Conservation (phyloP, 2,888 invertebrate species). For the Nebria salina region DNA sequence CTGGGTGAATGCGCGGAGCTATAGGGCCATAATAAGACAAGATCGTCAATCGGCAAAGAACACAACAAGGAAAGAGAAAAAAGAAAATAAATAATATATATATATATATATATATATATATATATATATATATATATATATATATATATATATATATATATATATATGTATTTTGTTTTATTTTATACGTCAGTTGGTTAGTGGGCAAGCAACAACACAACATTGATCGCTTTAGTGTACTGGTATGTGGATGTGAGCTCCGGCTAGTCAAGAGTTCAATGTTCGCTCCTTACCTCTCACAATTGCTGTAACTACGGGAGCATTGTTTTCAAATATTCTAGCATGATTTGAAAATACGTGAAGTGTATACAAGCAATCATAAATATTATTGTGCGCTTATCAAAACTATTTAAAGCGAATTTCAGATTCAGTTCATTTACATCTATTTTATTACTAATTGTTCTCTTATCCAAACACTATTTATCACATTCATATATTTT, state of each 20-base stretch:
- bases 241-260: constrained; percentile 38
- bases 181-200: constrained; percentile 39
- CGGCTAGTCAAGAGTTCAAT: constrained; percentile 42
- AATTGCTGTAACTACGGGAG: constrained; percentile 32
- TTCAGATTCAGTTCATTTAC: neutral
- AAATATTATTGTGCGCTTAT: neutral
- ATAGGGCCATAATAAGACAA: too few relatives aligned
- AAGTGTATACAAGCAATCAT: neutral
- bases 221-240: constrained; percentile 39
- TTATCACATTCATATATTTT: too few relatives aligned
- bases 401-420: neutral
- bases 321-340: constrained; percentile 30
- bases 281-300: constrained; percentile 44
- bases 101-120: constrained; percentile 8
- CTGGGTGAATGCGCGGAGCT: too few relatives aligned
- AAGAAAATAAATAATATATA: neutral
- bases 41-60: too few relatives aligned
- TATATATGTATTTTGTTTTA: constrained; percentile 11
- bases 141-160: too few relatives aligned
- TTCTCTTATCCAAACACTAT: too few relatives aligned
- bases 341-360: constrained; percentile 10
- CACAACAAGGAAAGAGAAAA: too few relatives aligned
- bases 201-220: constrained; percentile 43
- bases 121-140: too few relatives aligned
- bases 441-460: constrained; percentile 8